Evolutionary conservation across 2,113 vertebrate species (phyloP).

Genomic region (Nibea coibor): DNA sequence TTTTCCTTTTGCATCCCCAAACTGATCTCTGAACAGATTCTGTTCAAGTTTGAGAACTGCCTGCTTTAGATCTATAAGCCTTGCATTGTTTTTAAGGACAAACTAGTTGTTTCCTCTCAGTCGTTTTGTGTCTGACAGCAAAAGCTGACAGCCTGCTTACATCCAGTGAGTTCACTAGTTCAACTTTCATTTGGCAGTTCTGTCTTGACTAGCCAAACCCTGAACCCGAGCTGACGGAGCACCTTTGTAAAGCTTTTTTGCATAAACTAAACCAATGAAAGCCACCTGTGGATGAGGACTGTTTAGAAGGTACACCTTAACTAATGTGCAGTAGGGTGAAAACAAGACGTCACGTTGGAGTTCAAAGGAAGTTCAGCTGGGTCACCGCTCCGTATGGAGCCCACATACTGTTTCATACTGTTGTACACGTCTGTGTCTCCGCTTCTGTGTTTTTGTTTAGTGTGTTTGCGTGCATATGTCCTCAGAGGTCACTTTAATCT

Average conservation of each 20-base stretch:
- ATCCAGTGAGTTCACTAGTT: conserved; percentile 7
- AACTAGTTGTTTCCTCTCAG: background rate
- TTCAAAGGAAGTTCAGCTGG: conserved; percentile 48
- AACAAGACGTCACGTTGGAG: conserved; percentile 12
- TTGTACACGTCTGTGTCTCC: conserved; percentile 2
- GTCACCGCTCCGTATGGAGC: conserved; percentile 1
- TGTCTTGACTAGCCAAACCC: background rate
- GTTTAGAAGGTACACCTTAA: conserved; percentile 7
- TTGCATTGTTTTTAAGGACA: background rate
- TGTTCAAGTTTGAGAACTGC: background rate
- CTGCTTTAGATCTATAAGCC: background rate
- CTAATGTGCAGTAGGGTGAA: conserved; percentile 13
- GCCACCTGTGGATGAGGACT: background rate
- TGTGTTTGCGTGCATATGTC: conserved; percentile 11
- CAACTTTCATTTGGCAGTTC: background rate
- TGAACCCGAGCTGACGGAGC: background rate
- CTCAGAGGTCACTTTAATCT: conserved; percentile 39
- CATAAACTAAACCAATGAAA: conserved; percentile 11
- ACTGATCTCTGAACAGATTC: background rate
- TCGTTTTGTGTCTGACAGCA: background rate
- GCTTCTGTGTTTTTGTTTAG: conserved; percentile 41
- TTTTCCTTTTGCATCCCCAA: background rate
- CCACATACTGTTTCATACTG: conserved; percentile 4
- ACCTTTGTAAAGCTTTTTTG: background rate
- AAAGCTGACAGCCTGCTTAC: conserved; percentile 17